Conservation (phyloP, 2,113 vertebrate species). For the Thryonomys swinderianus region DNA sequence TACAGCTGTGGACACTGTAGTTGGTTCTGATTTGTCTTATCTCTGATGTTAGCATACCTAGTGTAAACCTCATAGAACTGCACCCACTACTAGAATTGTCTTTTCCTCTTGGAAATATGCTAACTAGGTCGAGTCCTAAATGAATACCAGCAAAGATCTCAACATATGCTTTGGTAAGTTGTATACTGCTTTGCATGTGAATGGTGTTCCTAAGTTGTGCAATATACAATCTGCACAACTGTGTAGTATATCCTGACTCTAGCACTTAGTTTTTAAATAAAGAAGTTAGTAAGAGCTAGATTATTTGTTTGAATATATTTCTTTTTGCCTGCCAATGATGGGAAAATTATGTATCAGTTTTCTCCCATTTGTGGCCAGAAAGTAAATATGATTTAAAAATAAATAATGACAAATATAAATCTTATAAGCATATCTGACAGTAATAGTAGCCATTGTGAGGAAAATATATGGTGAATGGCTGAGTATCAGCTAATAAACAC, state of each 20-base stretch:
- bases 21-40: background rate
- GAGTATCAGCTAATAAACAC: constrained; percentile 65
- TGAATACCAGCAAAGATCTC: background rate
- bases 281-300: background rate
- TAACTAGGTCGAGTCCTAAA: background rate
- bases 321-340: constrained; percentile 15
- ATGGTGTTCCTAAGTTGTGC: background rate
- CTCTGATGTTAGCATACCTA: background rate
- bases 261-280: constrained; percentile 18
- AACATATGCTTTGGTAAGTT: background rate
- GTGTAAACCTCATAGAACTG: background rate
- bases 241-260: background rate
- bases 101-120: background rate
- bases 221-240: background rate
- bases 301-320: constrained; percentile 21
- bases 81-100: background rate
- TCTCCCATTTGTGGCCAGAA: constrained; percentile 54
- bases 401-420: constrained; percentile 69
- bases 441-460: constrained; percentile 49
- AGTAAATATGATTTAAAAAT: constrained; percentile 74
- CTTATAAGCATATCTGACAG: constrained; percentile 53
- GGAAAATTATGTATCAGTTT: constrained; percentile 45
- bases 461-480: constrained; percentile 64
- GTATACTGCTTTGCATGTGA: background rate
- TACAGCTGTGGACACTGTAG: background rate